A percentile compares a stretch with the other conserved stretches of the same genome.
These are phyloP conservation scores for Odobenus rosmarus DNA, from an alignment of 2,113 vertebrate species.

Conservation along the genomic window DNA sequence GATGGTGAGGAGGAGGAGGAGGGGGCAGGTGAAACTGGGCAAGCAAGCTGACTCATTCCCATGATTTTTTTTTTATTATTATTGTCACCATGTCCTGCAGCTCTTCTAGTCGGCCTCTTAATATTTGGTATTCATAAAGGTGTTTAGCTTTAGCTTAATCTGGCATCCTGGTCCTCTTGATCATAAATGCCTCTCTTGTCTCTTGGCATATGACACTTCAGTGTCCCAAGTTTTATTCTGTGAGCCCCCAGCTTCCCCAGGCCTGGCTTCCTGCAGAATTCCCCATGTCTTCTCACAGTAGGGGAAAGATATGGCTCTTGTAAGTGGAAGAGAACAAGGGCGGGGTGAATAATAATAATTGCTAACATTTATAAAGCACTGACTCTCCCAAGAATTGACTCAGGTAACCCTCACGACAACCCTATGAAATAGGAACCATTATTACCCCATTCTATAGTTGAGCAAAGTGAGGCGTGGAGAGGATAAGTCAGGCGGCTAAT, in stretches of 20 bases:
- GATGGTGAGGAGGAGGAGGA: not conserved
- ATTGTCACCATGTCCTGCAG: not conserved
- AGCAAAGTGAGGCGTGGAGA: not conserved
- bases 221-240: slow-evolving; percentile 8
- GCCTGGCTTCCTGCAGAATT: not conserved
- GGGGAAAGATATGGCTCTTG: not conserved
- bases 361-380: not conserved
- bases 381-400: not conserved
- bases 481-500: not conserved
- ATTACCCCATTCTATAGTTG: not conserved
- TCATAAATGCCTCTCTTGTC: not conserved
- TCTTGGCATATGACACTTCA: not conserved
- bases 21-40: not conserved
- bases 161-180: not conserved
- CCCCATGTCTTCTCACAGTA: not conserved
- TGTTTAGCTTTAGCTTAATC: not conserved
- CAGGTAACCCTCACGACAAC: not conserved
- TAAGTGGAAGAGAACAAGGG: not conserved
- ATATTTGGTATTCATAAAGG: not conserved
- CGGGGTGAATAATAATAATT: not conserved
- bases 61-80: not conserved
- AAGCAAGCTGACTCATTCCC: not conserved
- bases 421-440: not conserved
- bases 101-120: not conserved
- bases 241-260: not conserved